A percentile compares a stretch with the other conserved stretches of the same genome.
Evolutionary conservation across 1,140 invertebrate genomes (phyloP).

Genomic region (Drosophila novamexicana): DNA sequence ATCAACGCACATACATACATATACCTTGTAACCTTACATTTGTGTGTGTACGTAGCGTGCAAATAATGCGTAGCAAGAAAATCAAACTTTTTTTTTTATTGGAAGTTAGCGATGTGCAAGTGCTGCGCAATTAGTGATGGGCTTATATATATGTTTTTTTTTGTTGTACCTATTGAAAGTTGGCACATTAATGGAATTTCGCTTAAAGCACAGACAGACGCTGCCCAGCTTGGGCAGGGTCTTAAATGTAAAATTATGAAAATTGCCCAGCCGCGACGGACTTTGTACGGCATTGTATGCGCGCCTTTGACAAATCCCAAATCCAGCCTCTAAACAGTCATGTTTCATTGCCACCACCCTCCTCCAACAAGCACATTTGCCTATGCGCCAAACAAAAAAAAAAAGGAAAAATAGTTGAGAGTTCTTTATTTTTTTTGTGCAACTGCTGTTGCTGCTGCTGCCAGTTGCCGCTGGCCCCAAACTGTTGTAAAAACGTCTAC

Average conservation of each 20-base stretch:
- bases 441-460: constrained; percentile 14
- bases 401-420: constrained; percentile 32
- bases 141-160: too few species aligned
- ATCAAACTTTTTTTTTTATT: neutral
- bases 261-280: constrained; percentile 30
- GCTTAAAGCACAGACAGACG: neutral
- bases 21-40: neutral
- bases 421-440: constrained; percentile 12
- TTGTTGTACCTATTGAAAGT: neutral
- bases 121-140: neutral
- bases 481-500: constrained; percentile 76
- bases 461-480: constrained; percentile 20
- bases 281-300: constrained; percentile 39
- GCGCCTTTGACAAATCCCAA: constrained; percentile 75
- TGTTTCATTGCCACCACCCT: constrained; percentile 60
- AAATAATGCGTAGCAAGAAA: constrained; percentile 5
- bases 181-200: neutral
- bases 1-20: neutral
- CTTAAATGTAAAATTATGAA: constrained; percentile 68
- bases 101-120: neutral
- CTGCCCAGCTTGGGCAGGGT: neutral
- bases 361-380: constrained; percentile 47
- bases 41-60: neutral
- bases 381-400: constrained; percentile 41
- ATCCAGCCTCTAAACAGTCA: constrained; percentile 70